Percentiles rank a stretch among this genome's conserved stretches.
Conservation (phyloP, 2,797 vertebrate genomes). For the Hypotaenidia okinawae region DNA sequence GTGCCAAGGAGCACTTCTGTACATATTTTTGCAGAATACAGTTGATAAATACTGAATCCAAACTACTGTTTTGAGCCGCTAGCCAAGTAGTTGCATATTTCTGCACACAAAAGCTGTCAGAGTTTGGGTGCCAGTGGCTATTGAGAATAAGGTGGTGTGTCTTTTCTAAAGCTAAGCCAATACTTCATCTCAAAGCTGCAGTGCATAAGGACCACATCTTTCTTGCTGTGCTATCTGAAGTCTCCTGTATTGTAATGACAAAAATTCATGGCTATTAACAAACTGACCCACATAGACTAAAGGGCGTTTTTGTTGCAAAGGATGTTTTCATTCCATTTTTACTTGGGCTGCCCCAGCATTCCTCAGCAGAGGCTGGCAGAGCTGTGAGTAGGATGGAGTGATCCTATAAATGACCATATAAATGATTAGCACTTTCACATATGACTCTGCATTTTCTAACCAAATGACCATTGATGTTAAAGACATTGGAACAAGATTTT, state of each 20-base stretch:
- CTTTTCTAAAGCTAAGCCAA: not conserved
- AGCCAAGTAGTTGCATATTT: not conserved
- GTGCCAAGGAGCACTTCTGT: not conserved
- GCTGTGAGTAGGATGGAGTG: not conserved
- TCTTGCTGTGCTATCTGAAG: not conserved
- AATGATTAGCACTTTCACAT: slow-evolving; percentile 23
- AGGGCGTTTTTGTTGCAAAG: not conserved
- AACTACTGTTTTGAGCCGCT: not conserved
- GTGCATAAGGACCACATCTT: not conserved
- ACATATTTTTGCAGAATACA: not conserved
- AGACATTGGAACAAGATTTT: slow-evolving; percentile 38
- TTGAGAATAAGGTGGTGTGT: not conserved
- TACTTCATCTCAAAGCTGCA: not conserved
- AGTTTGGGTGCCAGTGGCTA: not conserved
- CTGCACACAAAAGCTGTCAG: not conserved
- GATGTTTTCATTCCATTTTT: not conserved
- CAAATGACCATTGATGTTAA: slow-evolving; percentile 10
- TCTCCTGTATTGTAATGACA: not conserved
- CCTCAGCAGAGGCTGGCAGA: not conserved
- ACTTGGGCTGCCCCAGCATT: not conserved
- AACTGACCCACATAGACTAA: not conserved
- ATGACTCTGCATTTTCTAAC: slow-evolving; percentile 21
- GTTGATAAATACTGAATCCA: not conserved
- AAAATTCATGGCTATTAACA: not conserved
- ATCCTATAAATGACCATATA: not conserved